Percentiles rank a stretch among this genome's conserved stretches.
phyloP scores from a whole-genome alignment of 2,113 vertebrate genomes.

The Crotalus tigris region DNA sequence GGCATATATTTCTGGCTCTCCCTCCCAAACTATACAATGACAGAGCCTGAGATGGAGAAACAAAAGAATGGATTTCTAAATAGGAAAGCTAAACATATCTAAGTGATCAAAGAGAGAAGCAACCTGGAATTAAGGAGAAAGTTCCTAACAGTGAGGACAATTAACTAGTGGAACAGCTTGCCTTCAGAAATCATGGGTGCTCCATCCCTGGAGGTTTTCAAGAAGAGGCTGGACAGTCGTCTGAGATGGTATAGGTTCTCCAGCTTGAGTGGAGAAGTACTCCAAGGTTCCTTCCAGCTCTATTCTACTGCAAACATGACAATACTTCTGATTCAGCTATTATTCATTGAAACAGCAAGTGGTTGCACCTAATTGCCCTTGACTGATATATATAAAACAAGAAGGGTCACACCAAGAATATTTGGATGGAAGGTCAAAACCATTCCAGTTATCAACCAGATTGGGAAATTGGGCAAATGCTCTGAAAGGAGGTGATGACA shows the following conservation, averaged over 20 bases:
- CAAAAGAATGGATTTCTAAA: not conserved
- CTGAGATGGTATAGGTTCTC: no score
- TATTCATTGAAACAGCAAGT: not conserved
- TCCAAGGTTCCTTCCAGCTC: no score
- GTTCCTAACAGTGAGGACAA: no score
- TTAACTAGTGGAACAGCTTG: no score
- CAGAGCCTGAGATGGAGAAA: not conserved
- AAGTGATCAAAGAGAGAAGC: no score
- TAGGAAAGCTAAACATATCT: not conserved
- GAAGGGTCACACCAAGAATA: not conserved
- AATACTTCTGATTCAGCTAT: not conserved
- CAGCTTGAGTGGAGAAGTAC: no score
- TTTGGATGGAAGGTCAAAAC: not conserved
- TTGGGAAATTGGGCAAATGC: not conserved
- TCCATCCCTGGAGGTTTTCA: no score
- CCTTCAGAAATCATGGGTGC: no score
- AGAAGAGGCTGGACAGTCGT: no score
- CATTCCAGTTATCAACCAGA: not conserved
- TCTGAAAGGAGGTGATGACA: not conserved
- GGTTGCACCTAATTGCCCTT: not conserved
- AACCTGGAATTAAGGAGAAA: no score
- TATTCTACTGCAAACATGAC: not conserved
- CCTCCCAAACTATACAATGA: not conserved
- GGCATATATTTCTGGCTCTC: not conserved
- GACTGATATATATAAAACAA: not conserved